phyloP scores from a whole-genome alignment of 1,140 invertebrate species.

The Popillia japonica region DNA sequence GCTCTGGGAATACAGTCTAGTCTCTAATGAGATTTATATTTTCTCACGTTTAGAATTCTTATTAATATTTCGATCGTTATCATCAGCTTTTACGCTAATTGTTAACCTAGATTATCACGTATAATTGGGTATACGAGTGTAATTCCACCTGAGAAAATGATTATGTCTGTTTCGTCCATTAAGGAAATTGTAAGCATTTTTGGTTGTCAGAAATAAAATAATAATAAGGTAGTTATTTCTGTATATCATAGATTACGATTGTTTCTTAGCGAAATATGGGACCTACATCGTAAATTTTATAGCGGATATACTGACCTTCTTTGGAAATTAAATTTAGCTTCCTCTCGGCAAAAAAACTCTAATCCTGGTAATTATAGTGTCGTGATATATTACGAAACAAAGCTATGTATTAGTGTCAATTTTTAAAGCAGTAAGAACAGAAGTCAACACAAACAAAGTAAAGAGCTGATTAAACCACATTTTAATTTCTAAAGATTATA shows the following conservation, averaged over 20 bases:
- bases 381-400: too few species aligned
- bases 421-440: too few species aligned
- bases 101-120: not conserved
- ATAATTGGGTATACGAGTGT: not conserved
- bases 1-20: not conserved
- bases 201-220: not conserved
- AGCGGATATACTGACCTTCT: too few species aligned
- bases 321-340: too few species aligned
- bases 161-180: not conserved
- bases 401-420: too few species aligned
- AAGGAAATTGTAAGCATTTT: not conserved
- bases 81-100: not conserved
- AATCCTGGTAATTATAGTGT: too few species aligned
- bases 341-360: too few species aligned
- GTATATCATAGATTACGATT: not conserved
- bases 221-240: not conserved
- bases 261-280: not conserved
- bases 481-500: too few species aligned
- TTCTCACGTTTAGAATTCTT: not conserved
- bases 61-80: not conserved
- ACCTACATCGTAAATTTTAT: too few species aligned
- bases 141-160: not conserved
- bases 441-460: too few species aligned
- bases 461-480: too few species aligned
- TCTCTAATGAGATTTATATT: slow-evolving; percentile 11